Base-by-base conservation (phyloP, 1,140 invertebrate species). In the Drosophila saltans region DNA sequence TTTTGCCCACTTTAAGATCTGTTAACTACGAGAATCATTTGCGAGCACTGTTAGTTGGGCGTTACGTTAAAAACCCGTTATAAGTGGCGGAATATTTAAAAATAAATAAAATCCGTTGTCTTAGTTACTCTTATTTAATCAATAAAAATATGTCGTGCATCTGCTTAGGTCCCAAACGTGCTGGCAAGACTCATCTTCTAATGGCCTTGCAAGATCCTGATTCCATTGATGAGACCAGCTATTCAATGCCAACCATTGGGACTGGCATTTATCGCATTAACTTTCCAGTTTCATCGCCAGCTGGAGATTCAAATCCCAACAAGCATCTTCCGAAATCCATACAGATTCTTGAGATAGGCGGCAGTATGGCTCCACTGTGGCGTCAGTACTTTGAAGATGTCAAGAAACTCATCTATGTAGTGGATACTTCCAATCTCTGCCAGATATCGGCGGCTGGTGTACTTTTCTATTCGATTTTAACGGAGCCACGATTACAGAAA, bases 391-490 rank as follows among this genome's bases (percentile, higher is more conserved):
- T 95, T 61, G 81, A 76, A 58, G 93, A 94, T 63, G 93, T 96
- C 10, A 93, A 93, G 57, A 96, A 96, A 90, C 93, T 96, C 1
- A 95, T 97, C 69, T 97, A 95, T 72, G 96, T 97, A 1, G 94
- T 97, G 8, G 96, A 97, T 82, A 94, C 95, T 0, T 96, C 96
- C 4, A 96, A 97, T 92, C 93, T 96, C 55, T 96, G 96, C 76
- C 96, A 97, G 92, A 96, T 97, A 80, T 96, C 96, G 10, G 95
- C 95, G n/a, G 95, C 96, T 41, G 95, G 95, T 77, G 95, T 97
- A 2, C 93, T 96, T 48, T 91, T 97, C 0, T 96, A 96, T 79
- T 95, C 96, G 0, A 92, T 96, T 16, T 80, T 97, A n/a, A 94
- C 95, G 2, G 94, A 97, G 74, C 96, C 96, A 0, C 92, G 93